Evolutionary conservation across 2,113 vertebrate genomes (phyloP).

Genomic region (Vanacampus margaritifer): DNA sequence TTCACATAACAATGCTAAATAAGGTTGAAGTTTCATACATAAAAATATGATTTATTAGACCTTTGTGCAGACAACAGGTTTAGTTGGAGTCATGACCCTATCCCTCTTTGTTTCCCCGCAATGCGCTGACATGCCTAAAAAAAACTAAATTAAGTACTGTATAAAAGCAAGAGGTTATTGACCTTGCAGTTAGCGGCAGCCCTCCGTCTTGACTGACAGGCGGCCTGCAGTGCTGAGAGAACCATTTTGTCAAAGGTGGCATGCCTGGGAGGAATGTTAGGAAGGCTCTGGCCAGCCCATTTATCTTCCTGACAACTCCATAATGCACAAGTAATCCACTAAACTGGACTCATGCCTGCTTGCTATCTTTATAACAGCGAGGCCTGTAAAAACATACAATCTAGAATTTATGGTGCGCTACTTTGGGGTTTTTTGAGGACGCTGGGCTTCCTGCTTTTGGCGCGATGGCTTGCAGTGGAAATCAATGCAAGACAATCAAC

Average conservation of each 20-base stretch:
- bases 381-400: background rate
- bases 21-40: background rate
- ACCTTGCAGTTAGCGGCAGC: conserved; percentile 20
- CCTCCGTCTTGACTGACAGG: conserved; percentile 47
- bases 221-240: conserved; percentile 53
- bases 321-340: conserved; percentile 66
- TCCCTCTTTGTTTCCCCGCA: background rate
- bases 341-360: conserved; percentile 33
- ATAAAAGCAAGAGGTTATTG: conserved; percentile 18
- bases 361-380: conserved; percentile 15
- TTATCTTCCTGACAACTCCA: conserved; percentile 68
- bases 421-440: background rate
- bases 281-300: conserved; percentile 50
- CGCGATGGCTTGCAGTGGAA: conserved; percentile 20
- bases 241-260: conserved; percentile 42
- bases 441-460: background rate
- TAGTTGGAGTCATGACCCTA: background rate
- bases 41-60: background rate
- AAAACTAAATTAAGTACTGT: conserved; percentile 11
- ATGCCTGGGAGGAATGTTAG: background rate
- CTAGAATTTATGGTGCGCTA: background rate
- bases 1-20: background rate
- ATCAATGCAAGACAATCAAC: conserved; percentile 49
- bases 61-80: background rate
- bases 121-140: conserved; percentile 30